These are phyloP conservation scores for Heliothis subflexa DNA, from an alignment of 1,140 invertebrate genomes.

Conservation along the genomic window DNA sequence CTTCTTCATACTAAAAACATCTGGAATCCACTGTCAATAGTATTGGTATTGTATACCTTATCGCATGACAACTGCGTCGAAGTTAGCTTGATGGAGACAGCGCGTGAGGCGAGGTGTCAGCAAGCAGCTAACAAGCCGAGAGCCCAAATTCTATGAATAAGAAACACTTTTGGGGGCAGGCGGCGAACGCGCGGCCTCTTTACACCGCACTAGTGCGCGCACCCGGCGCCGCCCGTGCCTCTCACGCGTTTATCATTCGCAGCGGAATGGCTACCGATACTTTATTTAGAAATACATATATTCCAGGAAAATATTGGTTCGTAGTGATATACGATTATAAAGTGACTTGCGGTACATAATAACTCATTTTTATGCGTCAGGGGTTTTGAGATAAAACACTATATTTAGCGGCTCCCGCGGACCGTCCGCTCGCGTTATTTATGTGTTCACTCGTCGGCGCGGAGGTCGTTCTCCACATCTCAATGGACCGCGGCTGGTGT, in stretches of 20 bases:
- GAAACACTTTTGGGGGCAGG: constrained; percentile 52
- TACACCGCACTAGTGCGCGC: neutral
- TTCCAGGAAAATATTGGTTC: neutral
- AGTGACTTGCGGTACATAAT: neutral
- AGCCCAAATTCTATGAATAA: constrained; percentile 60
- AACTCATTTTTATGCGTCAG: neutral
- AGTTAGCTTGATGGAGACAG: neutral
- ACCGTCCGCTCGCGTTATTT: neutral
- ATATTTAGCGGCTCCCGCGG: neutral
- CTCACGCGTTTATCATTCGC: neutral
- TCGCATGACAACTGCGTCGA: neutral
- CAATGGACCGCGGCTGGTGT: too few species aligned
- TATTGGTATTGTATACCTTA: neutral
- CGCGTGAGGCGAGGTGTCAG: constrained; percentile 19
- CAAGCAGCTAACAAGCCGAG: constrained; percentile 29
- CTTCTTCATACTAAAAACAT: constrained; percentile 9
- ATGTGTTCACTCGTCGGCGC: too few species aligned
- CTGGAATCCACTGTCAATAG: too few species aligned
- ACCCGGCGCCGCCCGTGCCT: neutral
- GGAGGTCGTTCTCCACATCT: too few species aligned
- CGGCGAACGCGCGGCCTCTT: neutral
- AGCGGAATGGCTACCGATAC: neutral
- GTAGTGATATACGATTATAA: neutral
- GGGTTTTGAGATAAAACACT: neutral
- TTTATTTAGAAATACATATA: neutral